Percentiles rank a stretch among this genome's conserved stretches.
phyloP scores from a whole-genome alignment of 2,888 invertebrate genomes.

The Phortica okadai region DNA sequence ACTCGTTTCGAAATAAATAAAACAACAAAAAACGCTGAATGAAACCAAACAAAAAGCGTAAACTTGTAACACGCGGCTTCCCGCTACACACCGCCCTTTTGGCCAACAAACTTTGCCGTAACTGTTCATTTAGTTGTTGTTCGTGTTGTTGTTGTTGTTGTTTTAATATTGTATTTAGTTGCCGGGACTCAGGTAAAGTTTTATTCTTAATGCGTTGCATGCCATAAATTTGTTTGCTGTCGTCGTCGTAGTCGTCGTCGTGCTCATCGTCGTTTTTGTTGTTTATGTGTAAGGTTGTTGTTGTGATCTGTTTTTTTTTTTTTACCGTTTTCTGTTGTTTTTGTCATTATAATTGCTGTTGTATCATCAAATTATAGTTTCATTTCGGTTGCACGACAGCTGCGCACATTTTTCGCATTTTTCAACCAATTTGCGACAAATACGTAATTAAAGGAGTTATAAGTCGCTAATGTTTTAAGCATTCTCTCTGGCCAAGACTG shows the following conservation, averaged over 20 bases:
- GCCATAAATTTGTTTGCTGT: conserved; percentile 2
- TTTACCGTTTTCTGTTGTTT: background rate
- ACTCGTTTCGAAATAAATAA: no score
- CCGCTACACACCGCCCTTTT: background rate
- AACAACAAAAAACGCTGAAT: no score
- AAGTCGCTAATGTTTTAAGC: background rate
- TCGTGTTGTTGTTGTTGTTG: background rate
- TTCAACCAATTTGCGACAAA: background rate
- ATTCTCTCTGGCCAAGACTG: background rate
- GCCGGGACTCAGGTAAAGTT: background rate
- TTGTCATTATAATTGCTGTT: conserved; percentile 14
- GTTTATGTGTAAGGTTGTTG: background rate
- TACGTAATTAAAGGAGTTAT: background rate
- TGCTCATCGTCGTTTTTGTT: background rate
- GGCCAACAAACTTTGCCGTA: background rate
- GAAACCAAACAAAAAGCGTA: background rate
- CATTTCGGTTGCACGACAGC: background rate
- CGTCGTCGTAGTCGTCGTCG: background rate
- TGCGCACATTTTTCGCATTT: background rate
- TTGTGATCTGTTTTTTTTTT: background rate
- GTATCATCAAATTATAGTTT: conserved; percentile 10
- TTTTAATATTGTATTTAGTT: background rate
- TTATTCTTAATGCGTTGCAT: background rate
- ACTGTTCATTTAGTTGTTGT: background rate
- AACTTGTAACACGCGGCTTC: background rate